Percentiles rank a stretch among this genome's conserved stretches.
These are phyloP conservation scores for Apodemia duryi DNA, from an alignment of 2,888 invertebrate species.

Conservation along the genomic window DNA sequence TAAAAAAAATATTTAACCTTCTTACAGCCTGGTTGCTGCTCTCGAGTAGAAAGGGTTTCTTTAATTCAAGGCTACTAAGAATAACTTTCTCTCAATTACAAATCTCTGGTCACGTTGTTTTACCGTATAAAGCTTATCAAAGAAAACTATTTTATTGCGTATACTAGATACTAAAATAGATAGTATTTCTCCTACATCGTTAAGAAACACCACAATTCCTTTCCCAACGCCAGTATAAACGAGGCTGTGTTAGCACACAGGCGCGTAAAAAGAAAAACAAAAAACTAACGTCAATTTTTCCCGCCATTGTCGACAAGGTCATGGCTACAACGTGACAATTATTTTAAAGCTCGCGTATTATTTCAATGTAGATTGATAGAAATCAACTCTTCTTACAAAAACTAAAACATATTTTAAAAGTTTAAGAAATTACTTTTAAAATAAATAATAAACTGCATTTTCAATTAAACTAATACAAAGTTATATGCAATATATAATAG, in stretches of 20 bases:
- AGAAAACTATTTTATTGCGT: constrained; percentile 4
- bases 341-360: neutral
- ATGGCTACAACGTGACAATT: constrained; percentile 1
- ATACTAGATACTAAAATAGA: constrained; percentile 4
- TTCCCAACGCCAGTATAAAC: constrained; percentile 1
- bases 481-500: too few species aligned
- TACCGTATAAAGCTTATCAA: neutral
- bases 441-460: neutral
- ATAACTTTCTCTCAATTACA: neutral
- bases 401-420: neutral
- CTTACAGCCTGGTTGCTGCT: neutral
- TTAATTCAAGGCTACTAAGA: neutral
- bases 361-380: neutral
- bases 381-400: neutral
- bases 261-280: neutral
- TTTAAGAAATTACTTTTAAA: neutral
- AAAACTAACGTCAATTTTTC: constrained; percentile 12
- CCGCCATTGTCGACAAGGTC: neutral
- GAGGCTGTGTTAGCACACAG: constrained; percentile 3
- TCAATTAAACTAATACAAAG: too few species aligned
- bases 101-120: neutral
- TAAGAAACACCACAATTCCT: neutral
- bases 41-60: neutral
- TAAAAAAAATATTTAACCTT: too few species aligned
- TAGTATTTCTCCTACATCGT: neutral